Conservation (phyloP, 1,140 invertebrate species). For the Reticulitermes speratus region DNA sequence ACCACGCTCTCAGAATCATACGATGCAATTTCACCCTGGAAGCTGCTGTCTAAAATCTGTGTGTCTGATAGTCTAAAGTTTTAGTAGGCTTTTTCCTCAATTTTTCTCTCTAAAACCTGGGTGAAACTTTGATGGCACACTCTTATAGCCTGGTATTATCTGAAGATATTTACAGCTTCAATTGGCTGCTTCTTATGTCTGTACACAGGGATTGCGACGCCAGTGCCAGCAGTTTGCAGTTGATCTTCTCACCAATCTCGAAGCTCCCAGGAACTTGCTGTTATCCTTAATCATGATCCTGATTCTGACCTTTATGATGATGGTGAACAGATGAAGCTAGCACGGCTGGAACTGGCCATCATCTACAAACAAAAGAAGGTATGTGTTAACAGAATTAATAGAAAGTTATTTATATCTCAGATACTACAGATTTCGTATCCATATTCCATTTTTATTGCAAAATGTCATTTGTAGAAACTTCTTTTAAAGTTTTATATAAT, state of each 20-base stretch:
- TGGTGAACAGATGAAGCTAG: constrained; percentile 73
- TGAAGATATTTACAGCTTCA: too few species aligned
- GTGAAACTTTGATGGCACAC: background rate
- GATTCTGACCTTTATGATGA: constrained; percentile 63
- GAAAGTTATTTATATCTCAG: background rate
- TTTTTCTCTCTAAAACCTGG: background rate
- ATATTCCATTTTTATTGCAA: too few species aligned
- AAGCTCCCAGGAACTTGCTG: constrained; percentile 85
- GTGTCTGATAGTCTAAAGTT: too few species aligned
- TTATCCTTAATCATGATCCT: constrained; percentile 87
- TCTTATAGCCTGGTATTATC: background rate
- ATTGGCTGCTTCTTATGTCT: too few species aligned
- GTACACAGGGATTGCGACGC: constrained; percentile 63
- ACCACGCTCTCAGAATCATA: too few species aligned
- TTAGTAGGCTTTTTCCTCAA: too few species aligned
- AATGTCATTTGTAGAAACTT: too few species aligned
- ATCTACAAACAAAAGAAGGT: constrained; percentile 92
- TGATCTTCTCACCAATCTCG: constrained; percentile 85
- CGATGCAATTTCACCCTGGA: too few species aligned
- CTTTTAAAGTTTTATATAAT: too few species aligned
- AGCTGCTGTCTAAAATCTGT: too few species aligned
- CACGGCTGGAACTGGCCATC: constrained; percentile 82
- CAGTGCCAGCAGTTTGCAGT: constrained; percentile 92
- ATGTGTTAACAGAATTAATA: constrained; percentile 34
- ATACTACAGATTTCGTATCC: too few species aligned